These are phyloP conservation scores for Rhingia rostrata DNA, from an alignment of 2,888 invertebrate genomes.

Conservation along the genomic window DNA sequence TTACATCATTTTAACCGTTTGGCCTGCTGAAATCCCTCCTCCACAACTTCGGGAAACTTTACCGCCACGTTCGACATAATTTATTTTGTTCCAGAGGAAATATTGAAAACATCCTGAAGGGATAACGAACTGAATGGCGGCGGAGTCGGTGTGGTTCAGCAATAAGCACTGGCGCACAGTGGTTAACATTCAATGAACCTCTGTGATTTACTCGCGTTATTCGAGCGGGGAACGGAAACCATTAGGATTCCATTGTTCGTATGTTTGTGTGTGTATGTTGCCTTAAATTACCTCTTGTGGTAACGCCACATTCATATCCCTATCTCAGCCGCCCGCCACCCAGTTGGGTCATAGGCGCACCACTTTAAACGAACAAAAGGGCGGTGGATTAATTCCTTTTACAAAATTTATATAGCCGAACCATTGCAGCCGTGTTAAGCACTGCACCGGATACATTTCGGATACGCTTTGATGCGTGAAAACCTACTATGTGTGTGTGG, in stretches of 20 bases:
- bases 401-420: slow-evolving; percentile 49
- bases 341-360: slow-evolving; percentile 36
- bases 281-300: slow-evolving; percentile 64
- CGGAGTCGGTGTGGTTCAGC: neutral
- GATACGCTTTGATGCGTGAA: slow-evolving; percentile 59
- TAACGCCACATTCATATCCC: slow-evolving; percentile 39
- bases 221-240: slow-evolving; percentile 47
- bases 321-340: neutral
- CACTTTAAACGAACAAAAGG: neutral
- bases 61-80: slow-evolving; percentile 24
- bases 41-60: neutral
- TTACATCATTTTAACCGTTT: slow-evolving; percentile 18
- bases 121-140: neutral
- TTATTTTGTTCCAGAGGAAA: slow-evolving; percentile 39
- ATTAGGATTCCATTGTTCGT: slow-evolving; percentile 46
- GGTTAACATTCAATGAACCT: slow-evolving; percentile 72
- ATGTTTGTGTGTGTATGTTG: slow-evolving; percentile 38
- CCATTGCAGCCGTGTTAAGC: slow-evolving; percentile 49
- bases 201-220: slow-evolving; percentile 60
- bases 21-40: neutral
- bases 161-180: slow-evolving; percentile 53
- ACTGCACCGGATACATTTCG: slow-evolving; percentile 48
- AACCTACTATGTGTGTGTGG: slow-evolving; percentile 13
- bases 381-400: slow-evolving; percentile 47
- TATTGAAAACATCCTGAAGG: slow-evolving; percentile 32